A percentile compares a stretch with the other conserved stretches of the same genome.
Conservation (phyloP, 2,797 vertebrate genomes). For the Lagodon rhomboides region DNA sequence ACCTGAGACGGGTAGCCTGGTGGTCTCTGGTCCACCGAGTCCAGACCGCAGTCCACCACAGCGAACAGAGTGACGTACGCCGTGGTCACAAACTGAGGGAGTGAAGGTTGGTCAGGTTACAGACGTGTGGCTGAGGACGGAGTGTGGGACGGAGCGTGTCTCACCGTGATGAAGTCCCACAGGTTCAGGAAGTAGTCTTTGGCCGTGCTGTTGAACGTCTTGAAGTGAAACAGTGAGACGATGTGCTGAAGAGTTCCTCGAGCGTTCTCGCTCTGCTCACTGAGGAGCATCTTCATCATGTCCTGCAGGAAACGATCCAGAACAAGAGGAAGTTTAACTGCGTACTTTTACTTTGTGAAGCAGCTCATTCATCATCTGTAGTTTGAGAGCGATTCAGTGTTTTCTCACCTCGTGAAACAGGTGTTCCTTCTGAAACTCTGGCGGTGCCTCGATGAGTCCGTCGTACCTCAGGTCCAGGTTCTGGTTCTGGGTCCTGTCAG, state of each 20-base stretch:
- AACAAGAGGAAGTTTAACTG: too few species aligned
- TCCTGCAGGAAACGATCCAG: neutral
- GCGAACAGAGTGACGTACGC: constrained; percentile 23
- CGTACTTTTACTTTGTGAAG: too few species aligned
- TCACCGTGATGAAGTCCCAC: constrained; percentile 28
- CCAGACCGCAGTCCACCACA: constrained; percentile 3
- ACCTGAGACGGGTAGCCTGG: neutral
- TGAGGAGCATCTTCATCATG: constrained; percentile 21
- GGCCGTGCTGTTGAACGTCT: constrained; percentile 16
- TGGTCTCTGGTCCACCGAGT: constrained; percentile 19
- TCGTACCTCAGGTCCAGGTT: neutral
- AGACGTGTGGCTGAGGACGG: too few species aligned
- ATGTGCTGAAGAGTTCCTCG: constrained; percentile 22
- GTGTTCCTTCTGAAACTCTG: constrained; percentile 20
- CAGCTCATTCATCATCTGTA: too few species aligned
- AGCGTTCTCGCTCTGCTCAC: constrained; percentile 8
- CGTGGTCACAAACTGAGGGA: constrained; percentile 8
- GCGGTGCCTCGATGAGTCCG: constrained; percentile 15
- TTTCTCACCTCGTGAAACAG: constrained; percentile 18
- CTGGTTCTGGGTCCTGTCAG: neutral
- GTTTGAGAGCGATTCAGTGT: too few species aligned
- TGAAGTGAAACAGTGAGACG: constrained; percentile 8
- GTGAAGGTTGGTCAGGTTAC: too few species aligned
- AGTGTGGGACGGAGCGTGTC: neutral
- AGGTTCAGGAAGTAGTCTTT: constrained; percentile 25